These are phyloP conservation scores for Amiota mariae DNA, from an alignment of 2,888 invertebrate species.

Conservation along the genomic window DNA sequence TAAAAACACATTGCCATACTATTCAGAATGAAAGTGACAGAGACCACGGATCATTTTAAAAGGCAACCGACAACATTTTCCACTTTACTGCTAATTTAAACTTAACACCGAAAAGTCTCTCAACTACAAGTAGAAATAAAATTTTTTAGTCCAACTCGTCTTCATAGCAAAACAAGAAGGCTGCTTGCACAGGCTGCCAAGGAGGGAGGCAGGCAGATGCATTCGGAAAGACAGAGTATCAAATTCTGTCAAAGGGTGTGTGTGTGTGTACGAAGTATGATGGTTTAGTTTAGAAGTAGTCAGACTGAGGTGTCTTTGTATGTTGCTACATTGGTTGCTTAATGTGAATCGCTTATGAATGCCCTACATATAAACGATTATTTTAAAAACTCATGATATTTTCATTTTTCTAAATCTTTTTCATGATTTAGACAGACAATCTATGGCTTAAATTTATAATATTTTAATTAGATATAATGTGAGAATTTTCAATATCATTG, in stretches of 20 bases:
- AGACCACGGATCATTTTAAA: conserved; percentile 65
- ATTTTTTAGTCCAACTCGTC: conserved; percentile 35
- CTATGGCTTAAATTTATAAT: too few species aligned
- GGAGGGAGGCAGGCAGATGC: not conserved
- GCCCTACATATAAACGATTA: too few species aligned
- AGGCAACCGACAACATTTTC: conserved; percentile 67
- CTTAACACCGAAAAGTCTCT: conserved; percentile 56
- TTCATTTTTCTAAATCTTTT: too few species aligned
- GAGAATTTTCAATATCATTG: too few species aligned
- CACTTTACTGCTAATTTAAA: conserved; percentile 67
- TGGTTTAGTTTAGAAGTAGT: too few species aligned
- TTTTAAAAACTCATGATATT: too few species aligned
- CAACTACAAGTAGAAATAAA: conserved; percentile 10
- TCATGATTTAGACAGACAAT: too few species aligned
- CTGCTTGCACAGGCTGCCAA: not conserved
- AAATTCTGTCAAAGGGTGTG: conserved; percentile 12
- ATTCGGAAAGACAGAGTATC: not conserved
- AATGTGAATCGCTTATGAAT: conserved; percentile 37
- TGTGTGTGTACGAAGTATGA: not conserved
- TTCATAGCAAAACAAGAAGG: not conserved
- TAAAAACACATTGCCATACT: conserved; percentile 11
- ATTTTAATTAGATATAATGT: too few species aligned
- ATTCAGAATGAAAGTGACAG: not conserved
- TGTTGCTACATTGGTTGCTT: conserved; percentile 46
- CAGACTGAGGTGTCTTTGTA: not conserved